These are phyloP conservation scores for Gymnorhina tibicen DNA, from an alignment of 2,113 vertebrate species.

Conservation along the genomic window DNA sequence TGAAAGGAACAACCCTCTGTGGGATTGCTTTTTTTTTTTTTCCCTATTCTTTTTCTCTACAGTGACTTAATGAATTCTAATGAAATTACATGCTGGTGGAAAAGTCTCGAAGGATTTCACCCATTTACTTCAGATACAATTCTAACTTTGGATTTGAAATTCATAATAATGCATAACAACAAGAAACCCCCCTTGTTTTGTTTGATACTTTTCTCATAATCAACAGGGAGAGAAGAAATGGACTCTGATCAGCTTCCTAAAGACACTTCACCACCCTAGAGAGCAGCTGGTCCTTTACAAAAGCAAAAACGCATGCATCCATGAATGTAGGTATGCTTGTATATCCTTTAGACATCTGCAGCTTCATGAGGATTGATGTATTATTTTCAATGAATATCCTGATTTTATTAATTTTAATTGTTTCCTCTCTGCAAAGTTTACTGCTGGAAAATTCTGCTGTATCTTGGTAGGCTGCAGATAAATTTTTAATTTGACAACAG, in stretches of 20 bases:
- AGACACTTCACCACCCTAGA: neutral
- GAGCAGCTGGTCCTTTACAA: neutral
- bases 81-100: constrained; percentile 8
- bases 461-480: constrained; percentile 20
- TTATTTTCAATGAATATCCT: constrained; percentile 26
- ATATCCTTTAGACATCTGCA: neutral
- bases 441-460: neutral
- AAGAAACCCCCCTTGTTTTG: neutral
- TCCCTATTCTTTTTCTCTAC: neutral
- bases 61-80: constrained; percentile 13
- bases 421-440: neutral
- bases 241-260: neutral
- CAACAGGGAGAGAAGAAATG: neutral
- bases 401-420: constrained; percentile 46
- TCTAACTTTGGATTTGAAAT: constrained; percentile 3
- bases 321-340: neutral
- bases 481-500: constrained; percentile 42
- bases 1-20: neutral
- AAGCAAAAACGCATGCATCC: neutral
- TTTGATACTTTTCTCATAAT: neutral
- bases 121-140: constrained; percentile 10
- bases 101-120: neutral
- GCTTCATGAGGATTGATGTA: neutral
- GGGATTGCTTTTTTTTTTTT: neutral
- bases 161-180: neutral